phyloP scores from a whole-genome alignment of 1,140 invertebrate species.

The Ridgeia piscesae region DNA sequence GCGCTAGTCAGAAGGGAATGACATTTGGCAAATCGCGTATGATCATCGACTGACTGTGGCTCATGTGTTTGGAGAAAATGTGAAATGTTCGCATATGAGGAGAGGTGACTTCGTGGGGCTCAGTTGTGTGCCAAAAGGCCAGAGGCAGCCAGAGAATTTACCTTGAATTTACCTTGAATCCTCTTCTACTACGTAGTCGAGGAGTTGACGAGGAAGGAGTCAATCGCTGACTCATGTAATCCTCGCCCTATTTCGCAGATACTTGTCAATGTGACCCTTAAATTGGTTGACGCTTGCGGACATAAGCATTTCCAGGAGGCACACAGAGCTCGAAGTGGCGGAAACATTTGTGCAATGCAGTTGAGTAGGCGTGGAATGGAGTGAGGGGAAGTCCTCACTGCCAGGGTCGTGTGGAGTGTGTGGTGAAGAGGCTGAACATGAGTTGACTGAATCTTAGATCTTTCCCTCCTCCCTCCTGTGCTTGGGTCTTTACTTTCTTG shows the following conservation, averaged over 20 bases:
- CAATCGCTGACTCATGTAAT: no score
- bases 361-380: not conserved
- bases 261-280: no score
- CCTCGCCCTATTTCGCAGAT: no score
- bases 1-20: conserved; percentile 69
- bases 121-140: not conserved
- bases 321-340: not conserved
- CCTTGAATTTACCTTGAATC: no score
- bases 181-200: no score
- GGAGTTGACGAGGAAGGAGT: no score
- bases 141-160: not conserved
- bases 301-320: no score
- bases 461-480: not conserved
- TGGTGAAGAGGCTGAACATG: not conserved
- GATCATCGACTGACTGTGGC: conserved; percentile 15
- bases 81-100: not conserved
- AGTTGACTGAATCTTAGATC: not conserved
- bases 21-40: conserved; percentile 44
- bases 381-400: not conserved
- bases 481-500: no score
- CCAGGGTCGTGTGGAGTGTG: not conserved
- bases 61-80: not conserved
- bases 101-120: not conserved
- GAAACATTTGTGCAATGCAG: not conserved
- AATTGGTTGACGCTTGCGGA: no score